phyloP scores from a whole-genome alignment of 2,113 vertebrate genomes.

The Scopus umbretta region DNA sequence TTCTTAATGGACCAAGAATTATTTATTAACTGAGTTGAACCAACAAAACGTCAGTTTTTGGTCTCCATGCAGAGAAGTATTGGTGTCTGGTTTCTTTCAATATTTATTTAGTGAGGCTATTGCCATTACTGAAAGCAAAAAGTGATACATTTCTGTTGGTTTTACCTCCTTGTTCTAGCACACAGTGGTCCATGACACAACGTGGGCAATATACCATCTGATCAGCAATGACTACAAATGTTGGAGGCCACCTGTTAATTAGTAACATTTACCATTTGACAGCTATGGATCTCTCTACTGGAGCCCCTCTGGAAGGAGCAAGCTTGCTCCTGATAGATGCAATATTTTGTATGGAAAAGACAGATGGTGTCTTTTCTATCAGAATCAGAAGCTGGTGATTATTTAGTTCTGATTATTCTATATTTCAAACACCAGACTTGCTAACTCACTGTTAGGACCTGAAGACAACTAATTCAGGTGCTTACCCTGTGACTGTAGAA shows the following conservation, averaged over 20 bases:
- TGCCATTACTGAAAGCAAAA: background rate
- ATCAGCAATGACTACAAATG: background rate
- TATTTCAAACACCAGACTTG: background rate
- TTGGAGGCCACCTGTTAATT: background rate
- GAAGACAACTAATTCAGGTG: background rate
- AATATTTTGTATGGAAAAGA: background rate
- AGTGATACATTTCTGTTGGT: background rate
- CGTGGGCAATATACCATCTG: background rate
- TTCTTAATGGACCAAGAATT: background rate
- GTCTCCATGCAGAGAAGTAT: background rate
- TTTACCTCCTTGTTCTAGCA: background rate
- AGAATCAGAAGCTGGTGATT: background rate
- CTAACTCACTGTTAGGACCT: background rate
- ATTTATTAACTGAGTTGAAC: background rate
- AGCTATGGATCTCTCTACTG: background rate
- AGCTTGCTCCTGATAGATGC: background rate
- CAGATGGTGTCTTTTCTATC: background rate
- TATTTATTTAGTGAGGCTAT: constrained; percentile 6
- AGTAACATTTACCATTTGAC: background rate
- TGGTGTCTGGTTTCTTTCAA: background rate
- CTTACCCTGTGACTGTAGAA: background rate
- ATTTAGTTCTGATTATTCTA: background rate
- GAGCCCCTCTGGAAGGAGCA: background rate
- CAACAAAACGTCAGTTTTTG: background rate
- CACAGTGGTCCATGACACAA: background rate